These are phyloP conservation scores for Amblyraja radiata DNA, from an alignment of 2,797 vertebrate species.

Conservation along the genomic window DNA sequence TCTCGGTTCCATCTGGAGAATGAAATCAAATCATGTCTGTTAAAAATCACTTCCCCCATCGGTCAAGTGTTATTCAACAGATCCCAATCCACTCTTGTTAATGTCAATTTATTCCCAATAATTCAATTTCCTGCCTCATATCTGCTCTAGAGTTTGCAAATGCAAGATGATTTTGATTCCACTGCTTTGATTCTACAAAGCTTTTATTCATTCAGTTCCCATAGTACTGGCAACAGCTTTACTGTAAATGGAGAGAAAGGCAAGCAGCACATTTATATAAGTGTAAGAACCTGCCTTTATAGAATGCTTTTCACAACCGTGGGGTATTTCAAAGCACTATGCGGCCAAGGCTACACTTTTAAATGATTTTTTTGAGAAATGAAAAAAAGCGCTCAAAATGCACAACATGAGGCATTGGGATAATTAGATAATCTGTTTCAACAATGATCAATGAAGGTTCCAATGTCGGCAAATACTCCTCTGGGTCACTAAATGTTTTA, in stretches of 20 bases:
- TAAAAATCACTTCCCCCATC: conserved; percentile 6
- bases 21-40: neutral
- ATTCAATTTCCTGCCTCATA: conserved; percentile 24
- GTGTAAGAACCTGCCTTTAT: neutral
- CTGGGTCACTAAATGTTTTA: neutral
- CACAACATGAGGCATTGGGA: too few relatives aligned
- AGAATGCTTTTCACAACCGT: neutral
- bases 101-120: conserved; percentile 21
- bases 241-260: neutral
- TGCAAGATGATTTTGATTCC: conserved; percentile 9
- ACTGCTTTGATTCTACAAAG: neutral
- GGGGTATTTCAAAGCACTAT: neutral
- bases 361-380: neutral
- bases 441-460: neutral
- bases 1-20: conserved; percentile 2
- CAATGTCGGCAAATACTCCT: neutral
- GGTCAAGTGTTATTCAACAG: neutral
- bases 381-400: too few relatives aligned
- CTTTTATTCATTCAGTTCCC: neutral
- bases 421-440: neutral
- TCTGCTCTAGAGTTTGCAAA: conserved; percentile 14
- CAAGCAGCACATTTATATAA: neutral
- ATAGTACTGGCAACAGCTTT: neutral
- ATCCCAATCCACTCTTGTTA: conserved; percentile 24
- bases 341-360: neutral